Conservation (phyloP, 2,888 invertebrate genomes). For the Ormyrus nitidulus region DNA sequence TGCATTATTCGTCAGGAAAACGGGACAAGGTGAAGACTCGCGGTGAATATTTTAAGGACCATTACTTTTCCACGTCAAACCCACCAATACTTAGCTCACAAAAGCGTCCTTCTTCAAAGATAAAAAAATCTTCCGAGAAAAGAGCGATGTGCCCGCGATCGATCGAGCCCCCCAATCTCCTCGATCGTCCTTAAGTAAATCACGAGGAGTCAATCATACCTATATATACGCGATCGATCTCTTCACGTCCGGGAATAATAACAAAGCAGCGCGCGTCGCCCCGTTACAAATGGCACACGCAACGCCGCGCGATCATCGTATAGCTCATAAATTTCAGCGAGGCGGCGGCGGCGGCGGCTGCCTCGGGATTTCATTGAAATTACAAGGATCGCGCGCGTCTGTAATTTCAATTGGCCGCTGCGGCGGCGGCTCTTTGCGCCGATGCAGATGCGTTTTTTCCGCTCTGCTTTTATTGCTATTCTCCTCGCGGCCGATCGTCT, state of each 20-base stretch:
- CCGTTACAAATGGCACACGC: too few relatives aligned
- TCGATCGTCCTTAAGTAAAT: neutral
- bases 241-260: neutral
- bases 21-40: too few relatives aligned
- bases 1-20: too few relatives aligned
- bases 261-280: too few relatives aligned
- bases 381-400: constrained; percentile 22
- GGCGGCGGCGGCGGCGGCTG: neutral
- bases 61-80: too few relatives aligned
- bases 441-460: neutral
- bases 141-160: neutral
- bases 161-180: neutral
- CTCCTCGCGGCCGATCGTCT: constrained; percentile 12
- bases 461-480: constrained; percentile 26
- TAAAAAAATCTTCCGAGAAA: too few relatives aligned
- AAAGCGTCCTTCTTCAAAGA: too few relatives aligned
- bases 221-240: neutral
- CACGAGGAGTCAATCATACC: constrained; percentile 6
- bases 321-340: constrained; percentile 21
- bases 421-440: constrained; percentile 2
- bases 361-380: constrained; percentile 43
- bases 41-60: too few relatives aligned
- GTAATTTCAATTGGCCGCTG: constrained; percentile 31
- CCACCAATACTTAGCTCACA: too few relatives aligned
- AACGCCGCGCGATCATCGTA: too few relatives aligned